These are phyloP conservation scores for Galagoides demidoff DNA, from an alignment of 2,797 vertebrate species.

Conservation along the genomic window DNA sequence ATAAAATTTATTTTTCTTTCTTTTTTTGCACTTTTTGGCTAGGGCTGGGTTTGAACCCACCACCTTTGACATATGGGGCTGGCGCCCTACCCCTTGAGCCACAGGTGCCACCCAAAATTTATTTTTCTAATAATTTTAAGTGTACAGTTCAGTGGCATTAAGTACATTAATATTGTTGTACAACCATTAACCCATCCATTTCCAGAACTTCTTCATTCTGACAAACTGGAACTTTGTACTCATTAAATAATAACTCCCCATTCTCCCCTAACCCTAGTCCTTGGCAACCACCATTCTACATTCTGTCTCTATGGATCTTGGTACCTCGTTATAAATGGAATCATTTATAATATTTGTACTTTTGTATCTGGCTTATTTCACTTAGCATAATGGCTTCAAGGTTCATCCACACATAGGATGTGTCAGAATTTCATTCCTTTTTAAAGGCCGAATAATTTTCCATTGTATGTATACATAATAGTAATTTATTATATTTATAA, in stretches of 20 bases:
- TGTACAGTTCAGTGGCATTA: background rate
- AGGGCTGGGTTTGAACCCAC: too few species aligned
- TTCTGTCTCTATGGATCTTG: background rate
- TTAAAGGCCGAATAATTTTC: background rate
- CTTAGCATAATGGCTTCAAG: background rate
- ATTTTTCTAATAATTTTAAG: background rate
- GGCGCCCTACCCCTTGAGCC: too few species aligned
- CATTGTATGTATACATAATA: background rate
- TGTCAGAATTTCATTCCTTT: constrained; percentile 24
- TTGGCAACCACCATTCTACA: background rate
- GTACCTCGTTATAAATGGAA: background rate
- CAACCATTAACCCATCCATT: background rate
- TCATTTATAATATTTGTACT: background rate
- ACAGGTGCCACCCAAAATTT: background rate
- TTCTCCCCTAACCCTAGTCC: background rate
- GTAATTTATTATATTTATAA: too few species aligned
- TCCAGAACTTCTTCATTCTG: background rate
- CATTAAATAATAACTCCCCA: background rate
- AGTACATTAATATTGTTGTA: background rate
- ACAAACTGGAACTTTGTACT: background rate
- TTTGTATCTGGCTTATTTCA: constrained; percentile 29
- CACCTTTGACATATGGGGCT: too few species aligned
- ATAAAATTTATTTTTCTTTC: background rate
- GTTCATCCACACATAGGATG: background rate
- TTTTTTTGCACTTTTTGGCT: too few species aligned